These are phyloP conservation scores for Megaleporinus macrocephalus DNA, from an alignment of 2,113 vertebrate genomes.

Conservation along the genomic window DNA sequence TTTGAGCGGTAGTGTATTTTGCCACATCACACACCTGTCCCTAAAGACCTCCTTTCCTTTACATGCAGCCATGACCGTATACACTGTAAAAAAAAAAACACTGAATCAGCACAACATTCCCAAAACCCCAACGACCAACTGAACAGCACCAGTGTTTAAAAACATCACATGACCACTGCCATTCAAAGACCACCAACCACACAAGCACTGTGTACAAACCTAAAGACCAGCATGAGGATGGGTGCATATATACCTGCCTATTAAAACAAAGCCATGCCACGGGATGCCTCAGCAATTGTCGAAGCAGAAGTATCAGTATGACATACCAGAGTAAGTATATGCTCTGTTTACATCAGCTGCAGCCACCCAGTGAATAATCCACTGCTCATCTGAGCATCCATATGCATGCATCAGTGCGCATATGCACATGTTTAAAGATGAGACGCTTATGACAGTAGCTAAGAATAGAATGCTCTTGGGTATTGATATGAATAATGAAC, in stretches of 20 bases:
- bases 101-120: background rate
- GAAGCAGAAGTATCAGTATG: background rate
- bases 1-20: too few species aligned
- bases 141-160: background rate
- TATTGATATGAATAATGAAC: conserved; percentile 35
- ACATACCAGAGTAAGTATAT: background rate
- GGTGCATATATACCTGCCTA: background rate
- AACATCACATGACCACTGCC: too few species aligned
- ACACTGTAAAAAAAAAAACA: too few species aligned
- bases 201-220: background rate
- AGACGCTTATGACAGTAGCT: conserved; percentile 27
- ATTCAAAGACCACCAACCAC: too few species aligned
- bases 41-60: too few species aligned
- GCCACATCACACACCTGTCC: too few species aligned
- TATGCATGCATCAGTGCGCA: conserved; percentile 17
- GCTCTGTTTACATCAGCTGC: background rate
- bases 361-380: conserved; percentile 17
- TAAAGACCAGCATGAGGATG: background rate
- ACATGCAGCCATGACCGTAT: too few species aligned
- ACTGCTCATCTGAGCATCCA: conserved; percentile 23
- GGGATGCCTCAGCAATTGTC: background rate
- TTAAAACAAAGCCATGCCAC: background rate
- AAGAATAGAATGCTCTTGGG: conserved; percentile 26
- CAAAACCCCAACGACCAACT: background rate
- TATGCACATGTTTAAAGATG: conserved; percentile 25